Conservation (phyloP, 2,113 vertebrate species). For the Poicephalus gulielmi region DNA sequence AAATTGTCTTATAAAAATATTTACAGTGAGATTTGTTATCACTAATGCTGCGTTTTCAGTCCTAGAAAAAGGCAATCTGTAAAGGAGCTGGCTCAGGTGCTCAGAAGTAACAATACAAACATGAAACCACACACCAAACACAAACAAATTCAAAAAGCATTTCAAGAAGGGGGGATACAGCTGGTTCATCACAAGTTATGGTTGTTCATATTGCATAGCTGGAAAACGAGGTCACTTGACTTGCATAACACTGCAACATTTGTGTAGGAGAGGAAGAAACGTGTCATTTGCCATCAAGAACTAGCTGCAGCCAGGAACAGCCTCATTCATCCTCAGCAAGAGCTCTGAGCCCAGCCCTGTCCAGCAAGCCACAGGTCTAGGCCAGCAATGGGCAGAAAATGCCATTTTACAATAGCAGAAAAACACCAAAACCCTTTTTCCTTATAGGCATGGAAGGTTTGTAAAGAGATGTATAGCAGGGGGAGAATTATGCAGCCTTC, state of each 20-base stretch:
- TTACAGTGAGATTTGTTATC: constrained; percentile 73
- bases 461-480: not conserved
- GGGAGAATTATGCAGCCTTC: not conserved
- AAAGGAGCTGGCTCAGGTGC: constrained; percentile 77
- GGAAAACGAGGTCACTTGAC: constrained; percentile 80
- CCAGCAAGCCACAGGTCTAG: not conserved
- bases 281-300: constrained; percentile 21
- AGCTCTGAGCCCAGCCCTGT: not conserved
- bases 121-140: constrained; percentile 52
- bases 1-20: constrained; percentile 80
- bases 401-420: constrained; percentile 25
- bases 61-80: constrained; percentile 78
- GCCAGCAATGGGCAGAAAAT: constrained; percentile 21
- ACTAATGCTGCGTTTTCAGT: constrained; percentile 67
- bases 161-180: constrained; percentile 20
- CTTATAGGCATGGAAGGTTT: not conserved
- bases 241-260: constrained; percentile 75
- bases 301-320: constrained; percentile 37
- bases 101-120: constrained; percentile 59
- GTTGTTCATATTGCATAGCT: constrained; percentile 80
- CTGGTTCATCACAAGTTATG: constrained; percentile 53
- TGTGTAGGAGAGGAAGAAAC: constrained; percentile 15
- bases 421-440: not conserved
- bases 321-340: not conserved
- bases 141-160: constrained; percentile 51